Evolutionary conservation across 92 coral and sea anemone species (phyloP).

Genomic region (Umimayanthus chanpuru): DNA sequence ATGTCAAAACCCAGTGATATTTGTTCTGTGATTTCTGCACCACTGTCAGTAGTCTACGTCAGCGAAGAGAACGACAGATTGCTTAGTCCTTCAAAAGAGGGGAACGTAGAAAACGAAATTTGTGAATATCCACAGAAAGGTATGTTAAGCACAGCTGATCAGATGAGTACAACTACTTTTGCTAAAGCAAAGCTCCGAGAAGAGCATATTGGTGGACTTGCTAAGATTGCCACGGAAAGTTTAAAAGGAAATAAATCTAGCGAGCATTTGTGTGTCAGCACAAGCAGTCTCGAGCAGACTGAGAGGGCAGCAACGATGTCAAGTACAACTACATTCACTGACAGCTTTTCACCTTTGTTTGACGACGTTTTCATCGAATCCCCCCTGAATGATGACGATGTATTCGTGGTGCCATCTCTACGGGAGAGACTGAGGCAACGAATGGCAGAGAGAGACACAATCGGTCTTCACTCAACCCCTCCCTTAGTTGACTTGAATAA

Average conservation of each 20-base stretch:
- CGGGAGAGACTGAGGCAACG: constrained; percentile 20
- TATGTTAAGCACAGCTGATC: neutral
- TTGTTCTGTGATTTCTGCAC: neutral
- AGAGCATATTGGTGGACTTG: neutral
- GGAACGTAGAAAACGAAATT: neutral
- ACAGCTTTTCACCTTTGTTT: neutral
- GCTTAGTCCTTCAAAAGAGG: neutral
- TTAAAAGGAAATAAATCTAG: neutral
- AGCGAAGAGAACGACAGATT: neutral
- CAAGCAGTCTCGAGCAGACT: neutral
- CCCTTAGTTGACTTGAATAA: neutral
- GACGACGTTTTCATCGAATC: constrained; percentile 32
- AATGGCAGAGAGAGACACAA: neutral
- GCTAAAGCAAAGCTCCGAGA: neutral
- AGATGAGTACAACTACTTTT: neutral
- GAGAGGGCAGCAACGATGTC: no score
- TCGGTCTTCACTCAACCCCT: neutral
- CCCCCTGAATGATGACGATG: neutral
- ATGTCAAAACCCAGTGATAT: neutral
- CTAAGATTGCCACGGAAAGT: neutral
- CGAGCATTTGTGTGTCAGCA: neutral
- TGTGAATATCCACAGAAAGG: neutral
- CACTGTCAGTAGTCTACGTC: neutral
- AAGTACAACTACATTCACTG: neutral
- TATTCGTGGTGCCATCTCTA: constrained; percentile 7